Conservation (phyloP, 2,797 vertebrate genomes). For the Otolemur crassicaudatus region DNA sequence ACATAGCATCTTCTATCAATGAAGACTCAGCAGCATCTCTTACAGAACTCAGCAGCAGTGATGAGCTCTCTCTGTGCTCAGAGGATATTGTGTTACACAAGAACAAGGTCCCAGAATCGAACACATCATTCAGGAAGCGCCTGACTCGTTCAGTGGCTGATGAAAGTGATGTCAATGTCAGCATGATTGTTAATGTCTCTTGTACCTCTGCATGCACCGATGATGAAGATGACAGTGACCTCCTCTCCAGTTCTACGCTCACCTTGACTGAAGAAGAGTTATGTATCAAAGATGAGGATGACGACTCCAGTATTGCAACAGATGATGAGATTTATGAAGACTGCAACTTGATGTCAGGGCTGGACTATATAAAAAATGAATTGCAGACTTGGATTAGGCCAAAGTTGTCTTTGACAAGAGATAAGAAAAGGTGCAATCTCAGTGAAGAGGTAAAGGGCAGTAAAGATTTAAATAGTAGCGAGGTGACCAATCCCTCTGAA, state of each 20-base stretch:
- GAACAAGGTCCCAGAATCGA: constrained; percentile 89
- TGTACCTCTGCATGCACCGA: constrained; percentile 97
- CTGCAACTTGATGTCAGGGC: constrained; percentile 91
- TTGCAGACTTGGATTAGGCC: constrained; percentile 95
- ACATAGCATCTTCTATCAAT: constrained; percentile 91
- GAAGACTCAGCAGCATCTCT: constrained; percentile 95
- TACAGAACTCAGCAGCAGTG: constrained; percentile 95
- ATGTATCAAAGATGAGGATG: constrained; percentile 92
- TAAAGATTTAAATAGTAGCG: constrained; percentile 84
- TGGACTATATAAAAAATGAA: constrained; percentile 96
- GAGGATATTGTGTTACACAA: constrained; percentile 93
- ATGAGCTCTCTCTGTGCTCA: constrained; percentile 95
- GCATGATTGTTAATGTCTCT: constrained; percentile 98
- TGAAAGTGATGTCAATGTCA: constrained; percentile 95
- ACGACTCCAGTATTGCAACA: constrained; percentile 92
- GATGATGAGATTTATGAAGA: constrained; percentile 95
- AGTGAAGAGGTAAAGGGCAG: constrained; percentile 92
- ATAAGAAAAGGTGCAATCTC: constrained; percentile 90
- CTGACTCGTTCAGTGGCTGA: constrained; percentile 91
- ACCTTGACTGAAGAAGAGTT: constrained; percentile 98
- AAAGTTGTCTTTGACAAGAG: constrained; percentile 90
- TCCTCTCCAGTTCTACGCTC: constrained; percentile 97
- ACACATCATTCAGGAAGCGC: constrained; percentile 91
- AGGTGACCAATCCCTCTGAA: constrained; percentile 84
- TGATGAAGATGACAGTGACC: constrained; percentile 97